Evolutionary conservation across 2,888 invertebrate species (phyloP).

Genomic region (Anarsia innoxiella): DNA sequence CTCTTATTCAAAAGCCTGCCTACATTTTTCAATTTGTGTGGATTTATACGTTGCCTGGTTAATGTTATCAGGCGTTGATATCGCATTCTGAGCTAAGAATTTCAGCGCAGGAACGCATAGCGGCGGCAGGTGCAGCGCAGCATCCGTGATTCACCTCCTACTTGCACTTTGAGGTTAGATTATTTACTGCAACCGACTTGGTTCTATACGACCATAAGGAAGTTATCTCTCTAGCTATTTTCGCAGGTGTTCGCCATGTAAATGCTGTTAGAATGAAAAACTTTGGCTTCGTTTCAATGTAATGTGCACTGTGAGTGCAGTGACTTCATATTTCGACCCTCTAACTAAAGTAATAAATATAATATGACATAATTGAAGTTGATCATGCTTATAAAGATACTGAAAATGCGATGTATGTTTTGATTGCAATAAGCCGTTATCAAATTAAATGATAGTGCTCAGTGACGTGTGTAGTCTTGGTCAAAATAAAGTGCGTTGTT

Average conservation of each 20-base stretch:
- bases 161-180: not conserved
- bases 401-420: no score
- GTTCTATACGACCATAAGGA: slow-evolving; percentile 5
- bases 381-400: no score
- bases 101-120: slow-evolving; percentile 8
- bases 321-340: no score
- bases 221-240: slow-evolving; percentile 3
- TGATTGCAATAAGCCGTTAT: no score
- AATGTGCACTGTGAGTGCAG: no score
- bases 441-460: no score
- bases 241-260: slow-evolving; percentile 6
- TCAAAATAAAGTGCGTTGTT: no score
- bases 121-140: slow-evolving; percentile 15
- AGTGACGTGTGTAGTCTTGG: no score
- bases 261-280: not conserved
- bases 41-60: not conserved
- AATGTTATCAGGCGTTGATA: slow-evolving; percentile 15
- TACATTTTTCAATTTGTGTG: not conserved
- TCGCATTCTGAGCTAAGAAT: slow-evolving; percentile 13
- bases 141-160: slow-evolving; percentile 13
- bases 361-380: no score
- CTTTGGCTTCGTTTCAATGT: no score
- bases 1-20: not conserved
- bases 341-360: no score
- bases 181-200: not conserved